Conservation (phyloP, 1,140 invertebrate species). For the Ceratitis capitata region DNA sequence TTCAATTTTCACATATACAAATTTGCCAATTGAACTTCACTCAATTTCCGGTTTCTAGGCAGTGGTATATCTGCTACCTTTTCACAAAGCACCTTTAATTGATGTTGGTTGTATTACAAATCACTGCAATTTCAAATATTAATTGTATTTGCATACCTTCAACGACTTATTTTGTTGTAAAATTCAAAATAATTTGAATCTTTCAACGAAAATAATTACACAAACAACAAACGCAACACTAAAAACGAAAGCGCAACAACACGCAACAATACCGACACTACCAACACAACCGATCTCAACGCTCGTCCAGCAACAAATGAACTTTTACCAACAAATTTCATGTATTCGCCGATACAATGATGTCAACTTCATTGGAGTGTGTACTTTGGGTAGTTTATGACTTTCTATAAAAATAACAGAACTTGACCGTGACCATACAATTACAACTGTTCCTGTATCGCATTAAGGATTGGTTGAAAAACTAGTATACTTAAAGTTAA, state of each 20-base stretch:
- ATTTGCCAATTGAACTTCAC: neutral
- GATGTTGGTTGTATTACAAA: too few species aligned
- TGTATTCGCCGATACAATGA: neutral
- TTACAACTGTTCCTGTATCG: too few species aligned
- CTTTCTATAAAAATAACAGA: too few species aligned
- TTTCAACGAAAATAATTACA: neutral
- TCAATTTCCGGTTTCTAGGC: neutral
- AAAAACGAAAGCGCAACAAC: too few species aligned
- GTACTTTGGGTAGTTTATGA: too few species aligned
- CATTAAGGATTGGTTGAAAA: too few species aligned
- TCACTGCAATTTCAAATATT: too few species aligned
- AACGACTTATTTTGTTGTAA: neutral
- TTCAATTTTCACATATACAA: neutral
- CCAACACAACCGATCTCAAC: neutral
- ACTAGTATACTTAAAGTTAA: too few species aligned
- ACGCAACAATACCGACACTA: too few species aligned
- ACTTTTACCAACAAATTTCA: neutral
- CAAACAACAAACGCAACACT: neutral
- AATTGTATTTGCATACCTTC: neutral
- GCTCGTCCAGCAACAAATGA: conserved; percentile 21
- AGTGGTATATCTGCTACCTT: neutral
- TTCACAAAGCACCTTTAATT: neutral
- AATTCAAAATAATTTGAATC: conserved; percentile 21
- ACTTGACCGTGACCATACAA: too few species aligned
- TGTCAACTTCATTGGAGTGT: neutral